Conservation (phyloP, 2,797 vertebrate species). For the Paratrypauchen microcephalus region DNA sequence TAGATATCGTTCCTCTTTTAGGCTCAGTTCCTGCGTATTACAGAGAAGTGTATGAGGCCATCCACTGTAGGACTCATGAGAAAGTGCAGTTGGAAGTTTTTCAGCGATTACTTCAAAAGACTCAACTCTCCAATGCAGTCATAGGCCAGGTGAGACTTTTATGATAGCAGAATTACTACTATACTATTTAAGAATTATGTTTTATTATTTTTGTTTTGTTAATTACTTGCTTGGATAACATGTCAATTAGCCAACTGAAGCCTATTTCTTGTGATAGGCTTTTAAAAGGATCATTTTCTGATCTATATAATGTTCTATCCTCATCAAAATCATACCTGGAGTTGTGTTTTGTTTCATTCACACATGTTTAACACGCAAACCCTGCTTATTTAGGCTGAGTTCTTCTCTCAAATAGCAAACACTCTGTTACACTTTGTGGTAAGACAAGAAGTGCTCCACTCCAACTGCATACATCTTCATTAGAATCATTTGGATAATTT, state of each 20-base stretch:
- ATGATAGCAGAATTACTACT: neutral
- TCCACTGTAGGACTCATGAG: conserved; percentile 76
- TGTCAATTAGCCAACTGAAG: neutral
- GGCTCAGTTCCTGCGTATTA: conserved; percentile 83
- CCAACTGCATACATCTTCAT: no score
- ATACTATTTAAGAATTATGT: neutral
- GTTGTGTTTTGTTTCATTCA: no score
- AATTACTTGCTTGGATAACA: neutral
- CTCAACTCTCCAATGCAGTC: conserved; percentile 65
- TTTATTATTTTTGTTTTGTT: neutral
- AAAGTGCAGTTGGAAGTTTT: conserved; percentile 77
- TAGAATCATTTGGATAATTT: no score
- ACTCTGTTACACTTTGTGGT: no score
- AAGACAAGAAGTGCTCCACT: no score
- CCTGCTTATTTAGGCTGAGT: no score
- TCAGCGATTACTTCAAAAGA: conserved; percentile 75
- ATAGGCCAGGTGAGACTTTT: conserved; percentile 71
- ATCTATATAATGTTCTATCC: no score
- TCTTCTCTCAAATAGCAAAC: no score
- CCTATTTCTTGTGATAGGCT: neutral
- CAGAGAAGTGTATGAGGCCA: conserved; percentile 79
- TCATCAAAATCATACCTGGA: no score
- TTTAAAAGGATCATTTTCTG: neutral
- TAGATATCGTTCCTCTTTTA: conserved; percentile 51
- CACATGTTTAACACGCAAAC: no score